A percentile compares a stretch with the other conserved stretches of the same genome.
phyloP scores from a whole-genome alignment of 2,888 invertebrate genomes.

The Eubasilissa splendida region DNA sequence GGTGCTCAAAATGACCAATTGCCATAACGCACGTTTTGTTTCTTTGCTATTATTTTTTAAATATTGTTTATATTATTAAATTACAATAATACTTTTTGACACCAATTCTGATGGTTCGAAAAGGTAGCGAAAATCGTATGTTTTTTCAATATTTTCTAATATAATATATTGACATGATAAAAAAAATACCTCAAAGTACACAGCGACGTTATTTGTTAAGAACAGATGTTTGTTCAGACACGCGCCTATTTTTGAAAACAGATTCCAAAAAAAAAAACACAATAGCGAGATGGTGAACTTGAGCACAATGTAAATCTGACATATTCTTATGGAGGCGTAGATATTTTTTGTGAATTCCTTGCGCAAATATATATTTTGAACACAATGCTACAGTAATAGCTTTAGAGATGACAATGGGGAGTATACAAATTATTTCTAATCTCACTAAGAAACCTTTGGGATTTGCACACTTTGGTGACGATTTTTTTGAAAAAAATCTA shows the following conservation, averaged over 20 bases:
- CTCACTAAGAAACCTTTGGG: constrained; percentile 45
- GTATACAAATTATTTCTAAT: constrained; percentile 50
- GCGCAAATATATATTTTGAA: constrained; percentile 45
- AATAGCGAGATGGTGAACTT: constrained; percentile 40
- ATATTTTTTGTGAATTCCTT: constrained; percentile 43
- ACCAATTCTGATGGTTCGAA: no score
- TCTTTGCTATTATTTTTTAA: no score
- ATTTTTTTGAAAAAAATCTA: constrained; percentile 1
- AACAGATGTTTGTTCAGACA: constrained; percentile 55
- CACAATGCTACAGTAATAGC: constrained; percentile 53
- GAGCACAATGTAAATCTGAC: constrained; percentile 46
- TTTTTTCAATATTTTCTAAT: neutral
- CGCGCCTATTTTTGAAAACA: constrained; percentile 37
- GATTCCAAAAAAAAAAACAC: constrained; percentile 38
- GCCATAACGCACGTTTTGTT: no score
- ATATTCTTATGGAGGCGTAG: constrained; percentile 38
- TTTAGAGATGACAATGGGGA: constrained; percentile 40
- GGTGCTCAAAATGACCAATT: no score
- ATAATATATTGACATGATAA: neutral
- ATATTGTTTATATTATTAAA: no score
- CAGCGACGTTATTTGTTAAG: constrained; percentile 9
- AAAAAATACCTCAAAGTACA: constrained; percentile 35
- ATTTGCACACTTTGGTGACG: constrained; percentile 29
- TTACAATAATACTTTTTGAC: no score
- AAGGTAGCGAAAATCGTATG: neutral